phyloP scores from a whole-genome alignment of 1,140 invertebrate genomes.

The Thaumetopoea pityocampa region DNA sequence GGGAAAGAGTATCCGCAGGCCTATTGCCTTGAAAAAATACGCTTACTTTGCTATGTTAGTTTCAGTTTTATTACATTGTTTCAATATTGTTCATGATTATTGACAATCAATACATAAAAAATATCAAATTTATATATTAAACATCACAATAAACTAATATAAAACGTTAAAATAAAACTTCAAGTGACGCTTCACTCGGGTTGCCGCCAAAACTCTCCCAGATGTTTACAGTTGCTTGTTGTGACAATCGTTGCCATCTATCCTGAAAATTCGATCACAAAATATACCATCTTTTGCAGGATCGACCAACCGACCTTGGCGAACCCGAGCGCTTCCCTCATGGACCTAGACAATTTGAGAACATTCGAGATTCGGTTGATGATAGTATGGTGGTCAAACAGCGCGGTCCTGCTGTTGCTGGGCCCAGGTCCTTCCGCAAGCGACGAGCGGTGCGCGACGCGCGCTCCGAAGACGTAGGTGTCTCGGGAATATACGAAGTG shows the following conservation, averaged over 20 bases:
- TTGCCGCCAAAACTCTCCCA: too few relatives aligned
- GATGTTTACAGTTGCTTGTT: background rate
- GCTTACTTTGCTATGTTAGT: too few relatives aligned
- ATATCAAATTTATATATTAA: too few relatives aligned
- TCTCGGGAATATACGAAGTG: slow-evolving; percentile 92
- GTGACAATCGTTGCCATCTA: background rate
- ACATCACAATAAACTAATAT: too few relatives aligned
- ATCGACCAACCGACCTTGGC: slow-evolving; percentile 75
- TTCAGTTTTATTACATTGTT: too few relatives aligned
- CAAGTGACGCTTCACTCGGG: too few relatives aligned
- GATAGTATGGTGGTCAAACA: slow-evolving; percentile 50
- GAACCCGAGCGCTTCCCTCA: slow-evolving; percentile 87
- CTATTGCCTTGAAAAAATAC: too few relatives aligned
- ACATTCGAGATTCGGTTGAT: slow-evolving; percentile 42
- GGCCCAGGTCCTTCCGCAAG: slow-evolving; percentile 75
- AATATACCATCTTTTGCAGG: slow-evolving; percentile 51
- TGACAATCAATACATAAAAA: too few relatives aligned
- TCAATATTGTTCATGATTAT: too few relatives aligned
- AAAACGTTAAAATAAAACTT: too few relatives aligned
- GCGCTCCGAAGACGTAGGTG: slow-evolving; percentile 89
- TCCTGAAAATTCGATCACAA: too few relatives aligned
- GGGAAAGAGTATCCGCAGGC: too few relatives aligned
- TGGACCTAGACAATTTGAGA: slow-evolving; percentile 84
- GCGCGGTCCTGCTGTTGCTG: slow-evolving; percentile 75
- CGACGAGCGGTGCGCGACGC: slow-evolving; percentile 83